Conservation (phyloP, 1,140 invertebrate genomes). For the Drosophila mauritiana region DNA sequence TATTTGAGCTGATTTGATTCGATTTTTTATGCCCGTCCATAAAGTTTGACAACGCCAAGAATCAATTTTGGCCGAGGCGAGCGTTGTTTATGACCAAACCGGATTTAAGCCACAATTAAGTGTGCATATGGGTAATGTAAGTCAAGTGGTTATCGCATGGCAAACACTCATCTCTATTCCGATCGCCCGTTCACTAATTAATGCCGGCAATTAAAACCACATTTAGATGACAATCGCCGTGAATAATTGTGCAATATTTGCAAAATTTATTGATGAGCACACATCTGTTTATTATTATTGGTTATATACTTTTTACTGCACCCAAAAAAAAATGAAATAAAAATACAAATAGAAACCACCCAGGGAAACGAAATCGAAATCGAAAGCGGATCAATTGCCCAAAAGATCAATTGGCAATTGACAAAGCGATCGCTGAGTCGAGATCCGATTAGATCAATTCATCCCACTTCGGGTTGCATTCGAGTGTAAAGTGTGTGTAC, state of each 20-base stretch:
- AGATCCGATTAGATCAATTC: constrained; percentile 44
- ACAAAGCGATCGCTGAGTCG: constrained; percentile 58
- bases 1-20: constrained; percentile 72
- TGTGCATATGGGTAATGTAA: constrained; percentile 27
- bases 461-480: constrained; percentile 24
- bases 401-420: constrained; percentile 82
- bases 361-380: constrained; percentile 9
- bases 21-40: constrained; percentile 71
- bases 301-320: constrained; percentile 10
- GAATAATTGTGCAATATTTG: constrained; percentile 41
- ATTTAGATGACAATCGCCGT: constrained; percentile 66
- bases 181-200: constrained; percentile 30
- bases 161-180: constrained; percentile 34
- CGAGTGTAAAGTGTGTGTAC: constrained; percentile 19
- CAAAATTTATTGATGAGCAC: constrained; percentile 54
- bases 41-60: constrained; percentile 58
- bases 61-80: constrained; percentile 59
- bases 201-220: constrained; percentile 64
- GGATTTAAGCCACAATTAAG: constrained; percentile 42
- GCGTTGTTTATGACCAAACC: constrained; percentile 38
- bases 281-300: constrained; percentile 21
- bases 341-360: constrained; percentile 1
- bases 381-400: constrained; percentile 75
- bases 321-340: constrained; percentile 21
- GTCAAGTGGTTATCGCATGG: constrained; percentile 40